Base-by-base conservation (phyloP, 2,888 invertebrate genomes). In the Nomada fabriciana region DNA sequence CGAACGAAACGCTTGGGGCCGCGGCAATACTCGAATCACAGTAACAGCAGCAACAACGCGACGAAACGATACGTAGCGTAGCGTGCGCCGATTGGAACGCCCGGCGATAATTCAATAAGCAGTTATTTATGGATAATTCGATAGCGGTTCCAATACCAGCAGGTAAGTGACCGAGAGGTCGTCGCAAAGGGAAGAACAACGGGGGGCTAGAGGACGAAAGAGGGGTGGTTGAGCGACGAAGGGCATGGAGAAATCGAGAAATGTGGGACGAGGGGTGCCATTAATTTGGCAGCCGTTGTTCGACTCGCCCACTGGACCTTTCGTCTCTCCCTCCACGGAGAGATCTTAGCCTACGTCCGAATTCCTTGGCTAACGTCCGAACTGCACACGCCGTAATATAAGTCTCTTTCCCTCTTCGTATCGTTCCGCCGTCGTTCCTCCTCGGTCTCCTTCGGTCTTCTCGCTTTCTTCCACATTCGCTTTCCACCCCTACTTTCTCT, bases 251-350 rank as follows among this genome's bases (percentile, higher is more conserved):
- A 90, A 89, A 88, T 86, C 87, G 84, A 88, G 86, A 88, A 88
- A 87, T 89, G 87, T 89, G 84, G 86, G 82, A 90, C 86, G 84
- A 80, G 76, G 86, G 86, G 86, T 86, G 89, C 91, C 89, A 91
- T 92, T 92, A 91, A 91, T 91, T 91, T 90, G 84, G 88, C 88
- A 90, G 87, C 86, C 86, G 89, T 90, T 90, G 89, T 91, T 91
- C 88, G 88, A 85, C 86, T 90, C 87, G 88, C 83, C 89, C 87
- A 89, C 88, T 63, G 86, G 87, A 84, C 81, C 83, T 80, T 65
- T 65, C 77, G 75, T 73, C 81, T 75, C 79, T 60, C 83, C 74
- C 79, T 77, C 69, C 68, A 77, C 73, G 76, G 69, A 64, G 69
- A 63, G 84, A 73, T 84, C 88, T 87, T 89, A 86, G 85, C 89